These are phyloP conservation scores for Gymnosoma rotundatum DNA, from an alignment of 2,888 invertebrate species.

Conservation along the genomic window DNA sequence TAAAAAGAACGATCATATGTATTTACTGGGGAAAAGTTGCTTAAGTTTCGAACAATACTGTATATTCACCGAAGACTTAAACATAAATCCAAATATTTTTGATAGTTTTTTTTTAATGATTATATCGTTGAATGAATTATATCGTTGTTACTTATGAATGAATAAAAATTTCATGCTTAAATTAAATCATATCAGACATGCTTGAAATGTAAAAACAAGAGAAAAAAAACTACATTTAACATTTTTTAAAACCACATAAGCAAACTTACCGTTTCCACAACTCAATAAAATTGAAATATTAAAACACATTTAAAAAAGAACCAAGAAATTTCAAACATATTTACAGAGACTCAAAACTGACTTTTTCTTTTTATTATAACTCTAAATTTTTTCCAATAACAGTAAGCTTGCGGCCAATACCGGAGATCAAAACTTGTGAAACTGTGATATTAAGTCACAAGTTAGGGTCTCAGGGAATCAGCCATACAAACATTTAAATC, in stretches of 20 bases:
- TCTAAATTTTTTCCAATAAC: constrained; percentile 73
- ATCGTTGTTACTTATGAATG: too few relatives aligned
- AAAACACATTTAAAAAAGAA: constrained; percentile 17
- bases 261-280: constrained; percentile 41
- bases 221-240: neutral
- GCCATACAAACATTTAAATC: constrained; percentile 82
- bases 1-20: too few relatives aligned
- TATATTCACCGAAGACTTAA: too few relatives aligned
- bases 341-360: constrained; percentile 43
- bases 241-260: neutral
- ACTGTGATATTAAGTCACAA: constrained; percentile 83
- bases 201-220: constrained; percentile 4
- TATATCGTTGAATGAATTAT: too few relatives aligned
- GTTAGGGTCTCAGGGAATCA: constrained; percentile 83
- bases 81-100: too few relatives aligned
- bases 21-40: too few relatives aligned
- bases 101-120: too few relatives aligned
- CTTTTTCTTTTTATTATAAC: constrained; percentile 2
- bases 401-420: constrained; percentile 83
- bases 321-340: constrained; percentile 48
- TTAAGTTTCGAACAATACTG: too few relatives aligned
- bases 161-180: constrained; percentile 11
- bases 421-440: constrained; percentile 83
- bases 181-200: constrained; percentile 2
- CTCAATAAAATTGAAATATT: constrained; percentile 2